phyloP scores from a whole-genome alignment of 2,797 vertebrate species.

The Chaetodon trifasciatus region DNA sequence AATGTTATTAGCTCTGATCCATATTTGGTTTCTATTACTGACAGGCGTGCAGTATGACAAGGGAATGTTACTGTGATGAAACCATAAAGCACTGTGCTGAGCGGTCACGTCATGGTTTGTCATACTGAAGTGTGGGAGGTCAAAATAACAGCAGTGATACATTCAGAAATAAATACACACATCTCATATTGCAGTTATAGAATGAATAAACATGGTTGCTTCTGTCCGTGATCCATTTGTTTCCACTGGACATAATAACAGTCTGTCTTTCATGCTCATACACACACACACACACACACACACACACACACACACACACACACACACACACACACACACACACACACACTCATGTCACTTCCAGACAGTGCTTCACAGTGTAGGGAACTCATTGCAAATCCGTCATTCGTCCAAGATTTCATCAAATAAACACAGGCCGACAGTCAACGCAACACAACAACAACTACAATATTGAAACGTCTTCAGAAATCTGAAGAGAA shows the following conservation, averaged over 20 bases:
- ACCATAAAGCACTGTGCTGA: slow-evolving; percentile 4
- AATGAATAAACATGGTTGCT: slow-evolving; percentile 54
- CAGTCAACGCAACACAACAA: slow-evolving; percentile 55
- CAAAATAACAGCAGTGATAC: slow-evolving; percentile 45
- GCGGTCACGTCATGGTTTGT: slow-evolving; percentile 1
- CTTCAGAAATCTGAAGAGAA: slow-evolving; percentile 69
- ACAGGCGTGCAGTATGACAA: slow-evolving; percentile 40
- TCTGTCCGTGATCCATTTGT: slow-evolving; percentile 43
- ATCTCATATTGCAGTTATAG: slow-evolving; percentile 69
- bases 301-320: slow-evolving; percentile 16
- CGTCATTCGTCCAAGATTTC: slow-evolving; percentile 36
- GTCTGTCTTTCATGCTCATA: slow-evolving; percentile 50
- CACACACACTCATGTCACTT: slow-evolving; percentile 31
- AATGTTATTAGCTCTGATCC: slow-evolving; percentile 70
- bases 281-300: no score
- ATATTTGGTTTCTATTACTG: slow-evolving; percentile 74
- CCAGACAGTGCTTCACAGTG: slow-evolving; percentile 77
- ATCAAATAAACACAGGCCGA: slow-evolving; percentile 53
- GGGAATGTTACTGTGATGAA: slow-evolving; percentile 26
- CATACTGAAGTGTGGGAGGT: slow-evolving; percentile 24
- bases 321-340: slow-evolving; percentile 28
- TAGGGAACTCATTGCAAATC: slow-evolving; percentile 68
- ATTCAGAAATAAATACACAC: slow-evolving; percentile 73
- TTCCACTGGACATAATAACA: slow-evolving; percentile 59
- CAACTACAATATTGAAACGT: slow-evolving; percentile 55